phyloP scores from a whole-genome alignment of 2,797 vertebrate genomes.

The Decapterus maruadsi region DNA sequence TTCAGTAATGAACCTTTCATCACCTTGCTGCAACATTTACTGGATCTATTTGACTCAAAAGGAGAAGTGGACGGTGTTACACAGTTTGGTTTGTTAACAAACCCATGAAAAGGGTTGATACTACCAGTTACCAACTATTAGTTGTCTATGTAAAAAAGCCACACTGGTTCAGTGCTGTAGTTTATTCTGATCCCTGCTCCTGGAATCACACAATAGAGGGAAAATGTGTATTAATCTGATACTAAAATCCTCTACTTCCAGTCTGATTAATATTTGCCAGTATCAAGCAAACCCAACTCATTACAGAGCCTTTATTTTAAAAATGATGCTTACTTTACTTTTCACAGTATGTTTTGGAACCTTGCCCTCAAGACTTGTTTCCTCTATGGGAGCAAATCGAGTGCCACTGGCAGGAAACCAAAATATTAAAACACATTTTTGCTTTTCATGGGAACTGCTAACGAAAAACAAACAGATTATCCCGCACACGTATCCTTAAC shows the following conservation, averaged over 20 bases:
- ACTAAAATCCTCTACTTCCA: neutral
- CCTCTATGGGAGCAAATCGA: no score
- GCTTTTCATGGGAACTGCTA: slow-evolving; percentile 4
- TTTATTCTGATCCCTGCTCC: neutral
- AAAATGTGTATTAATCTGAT: neutral
- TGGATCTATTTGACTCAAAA: neutral
- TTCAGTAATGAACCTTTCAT: neutral
- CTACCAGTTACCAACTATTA: neutral
- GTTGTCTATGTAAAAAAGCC: neutral
- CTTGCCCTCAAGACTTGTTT: neutral
- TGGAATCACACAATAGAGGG: neutral
- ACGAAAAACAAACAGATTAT: neutral
- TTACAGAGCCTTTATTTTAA: neutral
- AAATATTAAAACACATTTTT: neutral
- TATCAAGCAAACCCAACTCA: neutral
- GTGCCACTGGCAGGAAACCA: no score
- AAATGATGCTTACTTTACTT: neutral
- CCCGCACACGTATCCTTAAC: neutral
- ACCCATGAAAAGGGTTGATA: neutral
- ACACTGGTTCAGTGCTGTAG: neutral
- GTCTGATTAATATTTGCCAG: neutral
- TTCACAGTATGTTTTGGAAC: neutral
- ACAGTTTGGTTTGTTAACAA: neutral
- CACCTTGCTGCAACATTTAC: neutral
- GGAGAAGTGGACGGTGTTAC: neutral